Evolutionary conservation across 2,797 vertebrate species (phyloP), one percentile per base, ranked within the genome.

Genomic region (Scyliorhinus canicula): DNA sequence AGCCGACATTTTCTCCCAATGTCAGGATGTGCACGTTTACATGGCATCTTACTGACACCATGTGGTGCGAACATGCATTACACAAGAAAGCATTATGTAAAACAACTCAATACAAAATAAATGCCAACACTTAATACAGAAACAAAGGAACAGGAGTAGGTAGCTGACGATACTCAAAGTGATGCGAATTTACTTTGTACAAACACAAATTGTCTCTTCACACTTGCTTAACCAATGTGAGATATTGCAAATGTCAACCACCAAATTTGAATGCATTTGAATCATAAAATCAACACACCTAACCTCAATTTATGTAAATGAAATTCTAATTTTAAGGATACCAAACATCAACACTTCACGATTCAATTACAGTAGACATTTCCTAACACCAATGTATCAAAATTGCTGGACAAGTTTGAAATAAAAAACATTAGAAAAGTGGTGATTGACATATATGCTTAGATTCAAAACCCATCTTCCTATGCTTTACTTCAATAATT

Each of bases 11-110:
- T 90, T 31, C n/a, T 63, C 19, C 57, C 14, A 60, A 14, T 57
- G 14, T n/a, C 2, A 8, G 35, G 31, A 57, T 35, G 63, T 44
- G n/a, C n/a, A 65, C n/a, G n/a, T 26, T 91, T 91, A 65, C 88
- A 65, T 65, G 60, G 40, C 60, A 12, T 65, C 40, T 50, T 31
- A 94, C 44, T 71, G 93, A 74, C 93, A 74, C 67, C 93, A 50
- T 94, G 93, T 94, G 93, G 93, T 52, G 26, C 9, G 8, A 94
- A 94, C 93, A 71, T 74, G 50, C 16, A 94, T 74, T 74, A 50
- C 93, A 94, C 1, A 12, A 21, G 16, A n/a, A 94, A 50, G 47
- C 26, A 35, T 28, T 52, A 9, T 57, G 16, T 11, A 90, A 55
- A 86, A 50, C 28, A 77, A 77, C 4, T 35, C 71, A 28, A 86